Conservation (phyloP, 1,140 invertebrate genomes). For the Eueides isabella region DNA sequence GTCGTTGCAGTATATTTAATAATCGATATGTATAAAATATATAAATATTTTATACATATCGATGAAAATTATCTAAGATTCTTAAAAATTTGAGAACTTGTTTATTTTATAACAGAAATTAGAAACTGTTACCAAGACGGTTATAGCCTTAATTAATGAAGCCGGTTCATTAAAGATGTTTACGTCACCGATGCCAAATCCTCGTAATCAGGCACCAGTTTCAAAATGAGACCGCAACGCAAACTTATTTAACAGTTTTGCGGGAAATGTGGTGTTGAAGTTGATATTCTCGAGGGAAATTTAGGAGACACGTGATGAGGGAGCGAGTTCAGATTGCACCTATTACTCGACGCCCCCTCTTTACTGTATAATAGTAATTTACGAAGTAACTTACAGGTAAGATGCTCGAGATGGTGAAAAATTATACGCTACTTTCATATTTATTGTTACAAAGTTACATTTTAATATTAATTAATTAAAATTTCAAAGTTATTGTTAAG, state of each 20-base stretch:
- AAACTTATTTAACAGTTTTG: conserved; percentile 37
- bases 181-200: background rate
- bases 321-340: conserved; percentile 58
- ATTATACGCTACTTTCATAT: background rate
- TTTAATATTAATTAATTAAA: too few species aligned
- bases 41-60: too few species aligned
- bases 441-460: background rate
- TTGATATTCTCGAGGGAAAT: conserved; percentile 60
- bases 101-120: too few species aligned
- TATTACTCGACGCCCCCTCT: conserved; percentile 61
- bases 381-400: conserved; percentile 53
- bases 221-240: conserved; percentile 24
- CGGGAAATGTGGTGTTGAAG: conserved; percentile 41
- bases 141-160: background rate
- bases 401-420: background rate
- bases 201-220: conserved; percentile 16
- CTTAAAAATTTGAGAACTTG: too few species aligned
- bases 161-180: background rate
- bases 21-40: too few species aligned
- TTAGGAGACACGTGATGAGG: conserved; percentile 47
- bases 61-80: too few species aligned
- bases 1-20: too few species aligned
- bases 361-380: conserved; percentile 56
- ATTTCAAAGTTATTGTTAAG: too few species aligned
- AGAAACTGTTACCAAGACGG: too few species aligned